These are phyloP conservation scores for Rhopalosiphum nymphaeae DNA, from an alignment of 2,888 invertebrate species.

Conservation along the genomic window DNA sequence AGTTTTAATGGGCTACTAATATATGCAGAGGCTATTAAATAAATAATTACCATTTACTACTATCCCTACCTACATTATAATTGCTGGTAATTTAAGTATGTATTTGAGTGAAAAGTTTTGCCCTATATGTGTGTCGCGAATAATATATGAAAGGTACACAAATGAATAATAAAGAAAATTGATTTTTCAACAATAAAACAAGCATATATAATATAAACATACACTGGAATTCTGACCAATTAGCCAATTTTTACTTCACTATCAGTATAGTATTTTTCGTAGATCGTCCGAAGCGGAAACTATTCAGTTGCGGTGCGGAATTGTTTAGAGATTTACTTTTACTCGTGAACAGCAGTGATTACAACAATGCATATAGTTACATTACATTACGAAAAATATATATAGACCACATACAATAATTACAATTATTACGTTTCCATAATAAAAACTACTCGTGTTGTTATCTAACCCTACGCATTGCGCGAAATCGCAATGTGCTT, in stretches of 20 bases:
- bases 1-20: background rate
- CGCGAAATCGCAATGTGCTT: background rate
- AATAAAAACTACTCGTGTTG: slow-evolving; percentile 4
- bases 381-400: background rate
- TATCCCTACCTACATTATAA: background rate
- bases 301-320: background rate
- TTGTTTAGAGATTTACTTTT: slow-evolving; percentile 37
- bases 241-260: background rate
- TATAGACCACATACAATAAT: background rate
- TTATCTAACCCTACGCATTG: background rate
- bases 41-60: background rate
- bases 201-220: background rate
- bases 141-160: background rate
- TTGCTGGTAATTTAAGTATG: background rate
- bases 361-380: slow-evolving; percentile 8
- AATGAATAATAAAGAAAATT: background rate
- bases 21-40: background rate
- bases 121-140: background rate
- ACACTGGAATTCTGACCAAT: background rate
- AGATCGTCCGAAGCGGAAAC: background rate
- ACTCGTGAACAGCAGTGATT: background rate
- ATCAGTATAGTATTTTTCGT: background rate
- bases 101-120: background rate
- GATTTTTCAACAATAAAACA: background rate
- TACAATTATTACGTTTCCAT: slow-evolving; percentile 26